These are phyloP conservation scores for Oeneis ivallda DNA, from an alignment of 2,888 invertebrate species.

Conservation along the genomic window DNA sequence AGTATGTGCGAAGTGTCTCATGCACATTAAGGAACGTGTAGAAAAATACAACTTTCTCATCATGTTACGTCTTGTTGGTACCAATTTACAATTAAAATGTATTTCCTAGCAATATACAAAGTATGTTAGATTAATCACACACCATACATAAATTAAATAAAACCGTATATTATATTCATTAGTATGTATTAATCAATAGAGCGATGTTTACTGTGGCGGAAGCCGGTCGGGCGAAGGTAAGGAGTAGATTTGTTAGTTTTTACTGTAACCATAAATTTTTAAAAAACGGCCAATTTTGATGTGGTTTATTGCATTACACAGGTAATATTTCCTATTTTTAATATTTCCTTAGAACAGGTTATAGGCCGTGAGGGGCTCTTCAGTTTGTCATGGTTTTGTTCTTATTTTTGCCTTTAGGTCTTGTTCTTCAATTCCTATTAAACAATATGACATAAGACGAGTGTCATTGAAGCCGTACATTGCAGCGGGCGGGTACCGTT, in stretches of 20 bases:
- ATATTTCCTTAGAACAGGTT: too few relatives aligned
- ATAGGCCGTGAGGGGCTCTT: too few relatives aligned
- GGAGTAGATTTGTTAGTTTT: too few relatives aligned
- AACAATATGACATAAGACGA: constrained; percentile 44
- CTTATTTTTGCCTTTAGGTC: too few relatives aligned
- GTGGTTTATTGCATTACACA: too few relatives aligned
- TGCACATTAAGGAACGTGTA: constrained; percentile 1
- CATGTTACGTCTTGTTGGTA: constrained; percentile 11
- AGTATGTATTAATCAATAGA: background rate
- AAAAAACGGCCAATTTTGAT: too few relatives aligned
- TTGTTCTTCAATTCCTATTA: too few relatives aligned
- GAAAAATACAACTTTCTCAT: constrained; percentile 24
- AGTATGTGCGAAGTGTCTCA: constrained; percentile 16
- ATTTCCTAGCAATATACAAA: background rate
- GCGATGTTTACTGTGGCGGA: background rate
- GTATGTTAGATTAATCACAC: background rate
- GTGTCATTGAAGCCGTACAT: constrained; percentile 60
- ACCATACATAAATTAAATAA: background rate
- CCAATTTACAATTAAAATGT: constrained; percentile 8
- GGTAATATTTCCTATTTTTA: too few relatives aligned
- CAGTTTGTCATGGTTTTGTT: too few relatives aligned
- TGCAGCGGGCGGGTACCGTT: constrained; percentile 49
- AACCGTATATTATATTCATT: too few relatives aligned
- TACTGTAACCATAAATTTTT: too few relatives aligned
- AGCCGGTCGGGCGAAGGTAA: too few relatives aligned